phyloP scores from a whole-genome alignment of 2,797 vertebrate genomes.

The Leucoraja ocellata region DNA sequence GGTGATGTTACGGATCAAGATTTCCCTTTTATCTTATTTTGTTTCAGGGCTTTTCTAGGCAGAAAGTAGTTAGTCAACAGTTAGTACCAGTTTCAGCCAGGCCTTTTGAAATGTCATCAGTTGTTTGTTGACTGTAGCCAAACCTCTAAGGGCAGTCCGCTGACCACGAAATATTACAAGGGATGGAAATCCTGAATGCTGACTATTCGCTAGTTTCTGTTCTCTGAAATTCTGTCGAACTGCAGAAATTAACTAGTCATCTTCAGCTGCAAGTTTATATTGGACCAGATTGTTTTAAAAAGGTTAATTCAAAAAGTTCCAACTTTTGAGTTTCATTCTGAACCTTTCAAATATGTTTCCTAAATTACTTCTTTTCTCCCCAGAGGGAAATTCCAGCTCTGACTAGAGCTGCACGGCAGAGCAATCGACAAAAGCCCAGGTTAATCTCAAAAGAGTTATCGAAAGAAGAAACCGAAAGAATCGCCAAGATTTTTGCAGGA shows the following conservation, averaged over 20 bases:
- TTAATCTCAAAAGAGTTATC: conserved; percentile 41
- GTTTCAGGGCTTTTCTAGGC: background rate
- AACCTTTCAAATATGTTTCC: background rate
- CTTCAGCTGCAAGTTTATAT: background rate
- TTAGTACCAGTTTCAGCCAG: background rate
- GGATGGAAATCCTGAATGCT: background rate
- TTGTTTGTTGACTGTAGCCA: background rate
- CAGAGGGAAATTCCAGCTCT: background rate
- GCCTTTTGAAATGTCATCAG: background rate
- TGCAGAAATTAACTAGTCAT: background rate
- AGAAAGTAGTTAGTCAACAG: background rate
- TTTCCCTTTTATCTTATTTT: background rate
- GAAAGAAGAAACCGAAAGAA: conserved; percentile 53
- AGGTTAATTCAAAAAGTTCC: background rate
- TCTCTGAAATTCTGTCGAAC: background rate
- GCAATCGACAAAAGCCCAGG: conserved; percentile 40
- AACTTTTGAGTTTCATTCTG: background rate
- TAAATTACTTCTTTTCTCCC: background rate
- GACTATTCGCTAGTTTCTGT: background rate
- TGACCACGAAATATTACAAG: background rate
- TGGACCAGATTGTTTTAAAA: background rate
- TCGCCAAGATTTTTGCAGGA: conserved; percentile 61
- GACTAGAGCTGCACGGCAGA: conserved; percentile 40
- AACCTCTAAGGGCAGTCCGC: background rate
- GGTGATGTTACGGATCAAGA: too few species aligned